Evolutionary conservation across 2,113 vertebrate genomes (phyloP).

Genomic region (Ochotona curzoniae): DNA sequence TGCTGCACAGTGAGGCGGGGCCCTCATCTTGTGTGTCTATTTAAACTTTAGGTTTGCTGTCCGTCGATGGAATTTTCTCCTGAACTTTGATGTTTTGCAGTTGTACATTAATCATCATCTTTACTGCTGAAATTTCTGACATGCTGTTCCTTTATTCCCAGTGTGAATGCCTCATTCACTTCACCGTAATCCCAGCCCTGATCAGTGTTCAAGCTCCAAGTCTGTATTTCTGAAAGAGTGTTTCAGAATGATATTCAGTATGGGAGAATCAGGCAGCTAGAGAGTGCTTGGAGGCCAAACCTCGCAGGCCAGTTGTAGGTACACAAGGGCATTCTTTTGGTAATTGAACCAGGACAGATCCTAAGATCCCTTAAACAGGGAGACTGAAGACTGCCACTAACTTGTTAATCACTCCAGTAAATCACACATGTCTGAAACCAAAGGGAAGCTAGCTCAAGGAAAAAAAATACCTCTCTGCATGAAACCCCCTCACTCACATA

Average conservation of each 20-base stretch:
- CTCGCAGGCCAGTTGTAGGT: neutral
- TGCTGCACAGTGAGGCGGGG: fast-evolving
- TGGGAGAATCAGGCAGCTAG: neutral
- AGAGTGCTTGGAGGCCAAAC: neutral
- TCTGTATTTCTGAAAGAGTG: neutral
- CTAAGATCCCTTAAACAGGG: neutral
- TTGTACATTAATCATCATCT: neutral
- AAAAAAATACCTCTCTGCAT: neutral
- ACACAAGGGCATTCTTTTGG: neutral
- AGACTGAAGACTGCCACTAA: neutral
- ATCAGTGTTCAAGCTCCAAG: neutral
- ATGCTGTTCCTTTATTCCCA: neutral
- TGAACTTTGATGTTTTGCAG: neutral
- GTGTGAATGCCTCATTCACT: neutral
- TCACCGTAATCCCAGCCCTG: neutral
- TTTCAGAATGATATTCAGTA: neutral
- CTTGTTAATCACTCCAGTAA: neutral
- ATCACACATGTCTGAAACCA: neutral
- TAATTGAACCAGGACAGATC: slow-evolving; percentile 1
- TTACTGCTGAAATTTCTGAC: neutral
- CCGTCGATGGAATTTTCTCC: neutral
- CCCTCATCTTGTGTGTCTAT: neutral
- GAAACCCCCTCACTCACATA: slow-evolving; percentile 37
- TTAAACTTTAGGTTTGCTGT: neutral
- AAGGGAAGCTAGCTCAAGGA: neutral